Conservation (phyloP, 2,113 vertebrate species). For the Lophura nycthemera region DNA sequence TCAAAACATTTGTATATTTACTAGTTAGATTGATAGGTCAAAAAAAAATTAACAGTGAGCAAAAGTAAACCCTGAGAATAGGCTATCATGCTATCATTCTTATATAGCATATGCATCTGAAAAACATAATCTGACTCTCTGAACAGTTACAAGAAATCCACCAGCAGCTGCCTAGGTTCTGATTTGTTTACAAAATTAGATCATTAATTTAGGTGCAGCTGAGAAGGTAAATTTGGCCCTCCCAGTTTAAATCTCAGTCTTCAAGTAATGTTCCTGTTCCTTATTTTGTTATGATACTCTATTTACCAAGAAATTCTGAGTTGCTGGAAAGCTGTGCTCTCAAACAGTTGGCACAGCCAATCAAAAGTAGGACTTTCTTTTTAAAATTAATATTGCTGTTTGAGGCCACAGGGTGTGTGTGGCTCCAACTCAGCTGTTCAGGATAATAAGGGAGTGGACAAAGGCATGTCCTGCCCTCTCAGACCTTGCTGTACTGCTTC, state of each 20-base stretch:
- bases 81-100: not conserved
- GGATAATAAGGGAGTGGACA: not conserved
- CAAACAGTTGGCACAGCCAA: constrained; percentile 42
- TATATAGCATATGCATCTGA: not conserved
- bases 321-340: not conserved
- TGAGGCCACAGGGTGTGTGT: not conserved
- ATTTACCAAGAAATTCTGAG: constrained; percentile 27
- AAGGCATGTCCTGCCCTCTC: not conserved
- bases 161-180: constrained; percentile 28
- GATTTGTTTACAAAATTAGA: constrained; percentile 46
- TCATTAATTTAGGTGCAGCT: constrained; percentile 44
- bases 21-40: not conserved
- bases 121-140: not conserved
- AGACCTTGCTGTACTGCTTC: not conserved
- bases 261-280: not conserved
- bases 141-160: constrained; percentile 11
- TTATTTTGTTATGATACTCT: not conserved
- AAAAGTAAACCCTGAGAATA: constrained; percentile 1
- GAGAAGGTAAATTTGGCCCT: constrained; percentile 29
- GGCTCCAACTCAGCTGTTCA: constrained; percentile 34
- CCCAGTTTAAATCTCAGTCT: not conserved
- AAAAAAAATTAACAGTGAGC: not conserved
- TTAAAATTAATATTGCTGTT: constrained; percentile 40
- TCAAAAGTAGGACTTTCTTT: constrained; percentile 35
- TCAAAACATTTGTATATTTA: not conserved